phyloP scores from a whole-genome alignment of 1,140 invertebrate genomes.

The Saccostrea cuccullata region DNA sequence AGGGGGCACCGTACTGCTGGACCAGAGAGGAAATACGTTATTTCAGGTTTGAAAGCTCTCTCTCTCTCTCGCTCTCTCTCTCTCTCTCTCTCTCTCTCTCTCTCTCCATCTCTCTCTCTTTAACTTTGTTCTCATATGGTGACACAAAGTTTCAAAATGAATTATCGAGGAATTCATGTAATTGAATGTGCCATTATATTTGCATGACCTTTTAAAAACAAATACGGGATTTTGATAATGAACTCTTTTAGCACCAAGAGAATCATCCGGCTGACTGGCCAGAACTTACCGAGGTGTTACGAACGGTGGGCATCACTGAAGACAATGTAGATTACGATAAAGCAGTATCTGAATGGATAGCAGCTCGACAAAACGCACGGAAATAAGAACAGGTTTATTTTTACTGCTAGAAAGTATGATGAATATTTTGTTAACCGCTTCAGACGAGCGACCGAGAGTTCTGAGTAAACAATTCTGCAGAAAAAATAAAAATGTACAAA shows the following conservation, averaged over 20 bases:
- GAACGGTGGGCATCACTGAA: not conserved
- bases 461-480: not conserved
- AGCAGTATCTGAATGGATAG: not conserved
- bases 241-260: not conserved
- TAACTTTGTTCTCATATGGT: not conserved
- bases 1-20: constrained; percentile 57
- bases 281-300: not conserved
- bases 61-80: not conserved
- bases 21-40: constrained; percentile 41
- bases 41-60: constrained; percentile 44
- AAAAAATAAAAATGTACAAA: not conserved
- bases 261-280: constrained; percentile 6
- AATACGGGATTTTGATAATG: not conserved
- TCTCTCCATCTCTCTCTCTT: not conserved
- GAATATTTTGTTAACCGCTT: constrained; percentile 6
- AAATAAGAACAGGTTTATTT: not conserved
- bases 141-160: not conserved
- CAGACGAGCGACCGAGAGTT: not conserved
- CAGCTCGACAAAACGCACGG: not conserved
- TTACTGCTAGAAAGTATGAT: not conserved
- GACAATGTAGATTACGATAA: not conserved
- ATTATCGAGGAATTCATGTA: not conserved
- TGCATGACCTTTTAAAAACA: not conserved
- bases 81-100: constrained; percentile 1
- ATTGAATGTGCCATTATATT: not conserved